These are phyloP conservation scores for Phoeniculus purpureus DNA, from an alignment of 2,797 vertebrate genomes.

Conservation along the genomic window DNA sequence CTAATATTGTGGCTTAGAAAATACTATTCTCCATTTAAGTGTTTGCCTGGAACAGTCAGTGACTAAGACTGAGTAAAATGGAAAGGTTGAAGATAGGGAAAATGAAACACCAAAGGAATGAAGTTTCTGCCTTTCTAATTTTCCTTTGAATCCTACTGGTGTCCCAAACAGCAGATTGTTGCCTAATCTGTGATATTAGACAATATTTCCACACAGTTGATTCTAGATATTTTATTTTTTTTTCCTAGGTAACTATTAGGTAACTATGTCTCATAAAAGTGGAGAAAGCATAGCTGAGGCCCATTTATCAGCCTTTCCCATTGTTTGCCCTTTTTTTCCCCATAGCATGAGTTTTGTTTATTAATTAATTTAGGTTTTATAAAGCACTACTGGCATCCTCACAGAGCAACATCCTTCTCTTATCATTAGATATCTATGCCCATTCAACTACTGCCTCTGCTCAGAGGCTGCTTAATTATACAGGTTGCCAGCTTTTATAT, in stretches of 20 bases:
- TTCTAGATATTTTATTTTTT: neutral
- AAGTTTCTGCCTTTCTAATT: conserved; percentile 60
- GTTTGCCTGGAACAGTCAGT: conserved; percentile 37
- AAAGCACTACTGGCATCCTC: neutral
- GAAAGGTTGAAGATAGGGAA: conserved; percentile 65
- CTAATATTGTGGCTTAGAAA: conserved; percentile 11
- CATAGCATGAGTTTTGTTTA: neutral
- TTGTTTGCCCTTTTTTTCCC: neutral
- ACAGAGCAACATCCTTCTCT: neutral
- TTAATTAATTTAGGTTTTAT: neutral
- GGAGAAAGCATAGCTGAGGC: neutral
- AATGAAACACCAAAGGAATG: conserved; percentile 42
- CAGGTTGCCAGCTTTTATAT: neutral
- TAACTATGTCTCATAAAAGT: conserved; percentile 40
- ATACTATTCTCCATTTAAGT: neutral
- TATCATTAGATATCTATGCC: neutral
- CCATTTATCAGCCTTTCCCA: neutral
- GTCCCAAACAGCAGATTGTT: conserved; percentile 62
- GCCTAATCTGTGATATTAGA: conserved; percentile 52
- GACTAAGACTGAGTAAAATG: conserved; percentile 57
- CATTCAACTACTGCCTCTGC: neutral
- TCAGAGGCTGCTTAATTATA: neutral
- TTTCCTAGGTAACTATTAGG: neutral
- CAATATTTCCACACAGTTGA: conserved; percentile 61
- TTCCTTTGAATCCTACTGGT: conserved; percentile 31